Percentiles rank a stretch among this genome's conserved stretches.
These are phyloP conservation scores for Barbus barbus DNA, from an alignment of 2,113 vertebrate species.

Conservation along the genomic window DNA sequence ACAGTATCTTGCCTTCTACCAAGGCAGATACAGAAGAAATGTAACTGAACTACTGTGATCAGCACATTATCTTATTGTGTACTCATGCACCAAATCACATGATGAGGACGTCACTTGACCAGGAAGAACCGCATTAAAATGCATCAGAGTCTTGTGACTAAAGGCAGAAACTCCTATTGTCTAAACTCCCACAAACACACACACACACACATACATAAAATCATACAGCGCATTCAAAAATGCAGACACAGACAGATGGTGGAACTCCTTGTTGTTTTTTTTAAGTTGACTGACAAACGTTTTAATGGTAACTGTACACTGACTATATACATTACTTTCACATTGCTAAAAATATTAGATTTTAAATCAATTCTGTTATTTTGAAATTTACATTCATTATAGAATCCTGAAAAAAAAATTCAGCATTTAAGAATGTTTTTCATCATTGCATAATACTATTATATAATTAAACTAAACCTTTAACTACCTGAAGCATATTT, in stretches of 20 bases:
- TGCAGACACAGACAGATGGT: constrained; percentile 10
- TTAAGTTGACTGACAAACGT: background rate
- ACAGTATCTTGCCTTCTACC: background rate
- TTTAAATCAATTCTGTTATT: too few relatives aligned
- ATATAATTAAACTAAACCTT: background rate
- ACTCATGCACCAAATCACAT: constrained; percentile 60
- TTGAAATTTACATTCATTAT: too few relatives aligned
- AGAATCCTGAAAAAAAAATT: too few relatives aligned
- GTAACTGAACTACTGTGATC: background rate
- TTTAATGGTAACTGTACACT: too few relatives aligned
- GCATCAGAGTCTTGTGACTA: constrained; percentile 70
- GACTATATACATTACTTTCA: too few relatives aligned
- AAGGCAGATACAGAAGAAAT: background rate
- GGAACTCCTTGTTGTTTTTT: too few relatives aligned
- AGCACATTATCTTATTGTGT: background rate
- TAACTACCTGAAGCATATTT: background rate
- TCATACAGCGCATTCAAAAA: background rate
- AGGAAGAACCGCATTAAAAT: constrained; percentile 64
- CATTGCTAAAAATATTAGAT: too few relatives aligned
- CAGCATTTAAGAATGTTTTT: background rate
- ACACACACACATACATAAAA: too few relatives aligned
- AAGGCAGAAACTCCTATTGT: constrained; percentile 51
- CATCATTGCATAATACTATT: background rate
- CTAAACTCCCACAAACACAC: constrained; percentile 5
- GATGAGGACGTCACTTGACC: constrained; percentile 71